phyloP scores from a whole-genome alignment of 1,140 invertebrate genomes.

The Mycetomoellerius zeteki region DNA sequence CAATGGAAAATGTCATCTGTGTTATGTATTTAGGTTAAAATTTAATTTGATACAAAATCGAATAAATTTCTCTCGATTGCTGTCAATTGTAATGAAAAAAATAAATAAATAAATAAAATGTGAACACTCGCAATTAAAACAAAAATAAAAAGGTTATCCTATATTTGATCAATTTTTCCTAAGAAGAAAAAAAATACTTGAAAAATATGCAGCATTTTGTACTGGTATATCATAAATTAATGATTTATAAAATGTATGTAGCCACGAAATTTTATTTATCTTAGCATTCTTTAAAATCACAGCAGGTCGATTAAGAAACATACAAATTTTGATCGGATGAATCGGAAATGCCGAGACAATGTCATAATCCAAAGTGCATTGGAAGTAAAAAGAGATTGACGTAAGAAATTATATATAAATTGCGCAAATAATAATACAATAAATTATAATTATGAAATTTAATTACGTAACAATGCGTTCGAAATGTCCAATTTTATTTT shows the following conservation, averaged over 20 bases:
- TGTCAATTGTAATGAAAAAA: background rate
- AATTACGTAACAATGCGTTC: background rate
- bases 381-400: conserved; percentile 3
- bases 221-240: background rate
- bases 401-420: conserved; percentile 29
- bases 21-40: conserved; percentile 31
- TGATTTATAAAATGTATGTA: background rate
- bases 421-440: background rate
- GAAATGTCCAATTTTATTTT: background rate
- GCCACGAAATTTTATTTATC: background rate
- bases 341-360: conserved; percentile 27
- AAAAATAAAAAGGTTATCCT: background rate
- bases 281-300: background rate
- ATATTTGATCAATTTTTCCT: background rate
- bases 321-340: conserved; percentile 7
- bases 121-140: background rate
- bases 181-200: background rate
- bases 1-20: background rate
- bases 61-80: background rate
- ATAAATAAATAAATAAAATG: background rate
- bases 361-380: conserved; percentile 22
- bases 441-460: conserved; percentile 5
- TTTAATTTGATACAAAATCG: background rate
- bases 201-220: background rate
- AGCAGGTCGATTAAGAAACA: background rate